Evolutionary conservation across 2,113 vertebrate genomes (phyloP).

Genomic region (Stomatorhinus ivindoensis): DNA sequence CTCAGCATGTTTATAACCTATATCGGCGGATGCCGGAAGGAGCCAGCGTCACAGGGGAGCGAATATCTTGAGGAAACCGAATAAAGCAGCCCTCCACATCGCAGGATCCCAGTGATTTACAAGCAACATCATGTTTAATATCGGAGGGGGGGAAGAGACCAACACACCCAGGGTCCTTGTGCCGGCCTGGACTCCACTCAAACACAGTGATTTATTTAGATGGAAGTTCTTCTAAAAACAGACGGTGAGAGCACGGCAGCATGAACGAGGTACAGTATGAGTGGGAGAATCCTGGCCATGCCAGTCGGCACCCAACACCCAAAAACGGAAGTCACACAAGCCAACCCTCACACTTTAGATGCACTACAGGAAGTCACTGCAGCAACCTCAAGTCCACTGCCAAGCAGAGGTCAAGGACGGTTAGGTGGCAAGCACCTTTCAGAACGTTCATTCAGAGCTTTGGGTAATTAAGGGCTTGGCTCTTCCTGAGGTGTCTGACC

Average conservation of each 20-base stretch:
- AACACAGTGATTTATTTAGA: constrained; percentile 3
- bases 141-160: not conserved
- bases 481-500: not conserved
- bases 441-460: not conserved
- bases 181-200: not conserved
- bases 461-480: not conserved
- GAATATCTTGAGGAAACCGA: not conserved
- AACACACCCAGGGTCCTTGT: not conserved
- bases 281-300: constrained; percentile 34
- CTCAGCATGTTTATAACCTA: not conserved
- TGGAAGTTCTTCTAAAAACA: not conserved
- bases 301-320: constrained; percentile 30
- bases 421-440: constrained; percentile 21
- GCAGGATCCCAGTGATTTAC: constrained; percentile 6
- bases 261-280: constrained; percentile 31
- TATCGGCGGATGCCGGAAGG: not conserved
- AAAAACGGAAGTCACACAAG: constrained; percentile 38
- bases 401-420: constrained; percentile 45
- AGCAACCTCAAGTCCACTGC: constrained; percentile 46
- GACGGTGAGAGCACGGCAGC: not conserved
- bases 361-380: constrained; percentile 47
- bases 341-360: constrained; percentile 37
- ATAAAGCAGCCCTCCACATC: not conserved
- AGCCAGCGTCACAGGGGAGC: not conserved
- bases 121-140: not conserved